phyloP scores from a whole-genome alignment of 2,113 vertebrate genomes.

The Copsychus sechellarum region DNA sequence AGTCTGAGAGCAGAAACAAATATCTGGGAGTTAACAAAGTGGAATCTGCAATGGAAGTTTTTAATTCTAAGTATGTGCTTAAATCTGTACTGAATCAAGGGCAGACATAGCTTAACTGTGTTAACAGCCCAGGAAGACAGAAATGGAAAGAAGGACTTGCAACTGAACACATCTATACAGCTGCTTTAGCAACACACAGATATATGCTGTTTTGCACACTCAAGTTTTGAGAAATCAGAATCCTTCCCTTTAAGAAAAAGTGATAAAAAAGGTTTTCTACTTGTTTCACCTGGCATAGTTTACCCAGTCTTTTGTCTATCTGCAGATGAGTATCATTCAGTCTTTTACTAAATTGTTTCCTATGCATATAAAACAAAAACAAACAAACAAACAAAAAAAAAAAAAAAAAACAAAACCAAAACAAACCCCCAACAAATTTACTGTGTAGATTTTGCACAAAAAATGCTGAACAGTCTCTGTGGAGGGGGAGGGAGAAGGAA shows the following conservation, averaged over 20 bases:
- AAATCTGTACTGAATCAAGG: conserved; percentile 22
- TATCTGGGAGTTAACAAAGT: conserved; percentile 1
- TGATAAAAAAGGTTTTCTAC: not conserved
- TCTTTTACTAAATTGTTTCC: not conserved
- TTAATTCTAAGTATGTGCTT: conserved; percentile 21
- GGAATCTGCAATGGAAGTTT: conserved; percentile 1
- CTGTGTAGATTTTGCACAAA: conserved; percentile 13
- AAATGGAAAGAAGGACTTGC: not conserved
- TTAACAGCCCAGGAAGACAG: not conserved
- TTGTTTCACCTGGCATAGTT: not conserved
- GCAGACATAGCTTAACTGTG: not conserved
- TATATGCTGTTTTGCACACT: not conserved
- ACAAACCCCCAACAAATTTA: not conserved
- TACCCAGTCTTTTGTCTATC: not conserved
- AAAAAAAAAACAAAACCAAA: too few relatives aligned
- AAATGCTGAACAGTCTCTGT: not conserved
- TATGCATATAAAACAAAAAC: not conserved
- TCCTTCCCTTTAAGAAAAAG: not conserved
- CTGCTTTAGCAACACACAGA: not conserved
- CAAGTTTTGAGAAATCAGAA: not conserved
- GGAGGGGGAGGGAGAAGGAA: conserved; percentile 32
- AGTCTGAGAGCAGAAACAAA: conserved; percentile 3
- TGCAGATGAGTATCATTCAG: not conserved
- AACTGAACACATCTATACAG: not conserved
- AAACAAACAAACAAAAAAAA: not conserved